Evolutionary conservation across 2,888 invertebrate genomes (phyloP).

Genomic region (Brachypalpus laphriformis): DNA sequence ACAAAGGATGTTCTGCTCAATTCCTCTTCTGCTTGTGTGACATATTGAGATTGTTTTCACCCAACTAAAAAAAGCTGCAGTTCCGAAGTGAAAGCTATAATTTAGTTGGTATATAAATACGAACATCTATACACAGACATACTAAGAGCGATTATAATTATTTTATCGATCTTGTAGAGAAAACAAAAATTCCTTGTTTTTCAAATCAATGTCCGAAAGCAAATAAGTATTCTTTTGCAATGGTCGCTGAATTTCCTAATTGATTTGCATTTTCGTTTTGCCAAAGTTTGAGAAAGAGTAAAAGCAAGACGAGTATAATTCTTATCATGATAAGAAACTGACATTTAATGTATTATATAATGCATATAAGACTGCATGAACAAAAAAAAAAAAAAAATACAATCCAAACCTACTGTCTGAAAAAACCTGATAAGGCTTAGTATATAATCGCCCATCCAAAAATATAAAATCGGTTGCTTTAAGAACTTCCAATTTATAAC

Average conservation of each 20-base stretch:
- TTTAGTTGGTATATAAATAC: background rate
- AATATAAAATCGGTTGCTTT: too few species aligned
- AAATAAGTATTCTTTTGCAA: background rate
- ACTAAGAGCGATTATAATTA: conserved; percentile 6
- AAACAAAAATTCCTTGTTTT: background rate
- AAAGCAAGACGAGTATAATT: too few species aligned
- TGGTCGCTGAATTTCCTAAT: background rate
- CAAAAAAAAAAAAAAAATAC: too few species aligned
- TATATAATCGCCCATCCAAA: too few species aligned
- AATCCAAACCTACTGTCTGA: too few species aligned
- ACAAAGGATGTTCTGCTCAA: conserved; percentile 34
- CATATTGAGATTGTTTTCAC: background rate
- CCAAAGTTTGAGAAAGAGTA: background rate
- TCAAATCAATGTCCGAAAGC: background rate
- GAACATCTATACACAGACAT: background rate
- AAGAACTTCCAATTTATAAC: too few species aligned
- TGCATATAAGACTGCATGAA: too few species aligned
- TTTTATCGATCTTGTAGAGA: conserved; percentile 1
- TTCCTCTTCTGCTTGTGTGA: background rate
- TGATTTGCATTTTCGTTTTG: background rate
- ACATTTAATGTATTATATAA: too few species aligned
- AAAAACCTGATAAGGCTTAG: too few species aligned
- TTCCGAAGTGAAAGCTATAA: background rate
- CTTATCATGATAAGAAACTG: too few species aligned
- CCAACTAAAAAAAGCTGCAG: background rate